Evolutionary conservation across 2,888 invertebrate genomes (phyloP), one percentile per base, ranked within the genome.

Genomic region (Lapara coniferarum): DNA sequence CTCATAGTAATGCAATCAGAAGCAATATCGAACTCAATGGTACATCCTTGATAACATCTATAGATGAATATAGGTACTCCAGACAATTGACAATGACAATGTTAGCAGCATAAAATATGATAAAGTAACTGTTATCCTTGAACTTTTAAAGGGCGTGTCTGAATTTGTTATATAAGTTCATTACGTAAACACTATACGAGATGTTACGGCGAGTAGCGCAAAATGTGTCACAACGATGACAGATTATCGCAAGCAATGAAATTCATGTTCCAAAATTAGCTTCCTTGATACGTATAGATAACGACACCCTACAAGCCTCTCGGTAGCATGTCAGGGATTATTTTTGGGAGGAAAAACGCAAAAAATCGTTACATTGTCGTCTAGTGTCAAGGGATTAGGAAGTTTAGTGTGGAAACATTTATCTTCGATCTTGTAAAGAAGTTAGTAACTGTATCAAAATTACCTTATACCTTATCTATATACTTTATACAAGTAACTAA

Each of bases 221-320:
- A 55, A 68, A 46, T 66, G 56, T 71, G 69, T 71, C 58, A 68
- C 52, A 68, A 59, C 67, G 46, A 71, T 67, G 72, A 72, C 72
- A 76, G 75, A 72, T 72, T 69, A 70, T 77, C 74, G 55, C n/a
- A 25, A 58, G 19, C 37, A 66, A 58, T 51, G 57, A 69, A 37
- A 66, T 66, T 56, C 66, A 69, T 59, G 66, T 44, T 69, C 74
- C 72, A 72, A 77, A 75, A 76, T 76, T 73, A 76, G 71, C 73
- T 76, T 74, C 74, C 72, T 71, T 73, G 68, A 66, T 51, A 49
- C 58, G 73, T 74, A 73, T 71, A 74, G 75, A 75, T 75, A 75
- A 71, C 46, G 70, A 58, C 55, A 25, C 25, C 25, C 25, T 25
- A 71, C 70, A 70, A 71, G 49, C 19, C 49, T 49, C 69, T 74